Conservation (phyloP, 92 coral and sea anemone genomes). For the Diadumene lineata region DNA sequence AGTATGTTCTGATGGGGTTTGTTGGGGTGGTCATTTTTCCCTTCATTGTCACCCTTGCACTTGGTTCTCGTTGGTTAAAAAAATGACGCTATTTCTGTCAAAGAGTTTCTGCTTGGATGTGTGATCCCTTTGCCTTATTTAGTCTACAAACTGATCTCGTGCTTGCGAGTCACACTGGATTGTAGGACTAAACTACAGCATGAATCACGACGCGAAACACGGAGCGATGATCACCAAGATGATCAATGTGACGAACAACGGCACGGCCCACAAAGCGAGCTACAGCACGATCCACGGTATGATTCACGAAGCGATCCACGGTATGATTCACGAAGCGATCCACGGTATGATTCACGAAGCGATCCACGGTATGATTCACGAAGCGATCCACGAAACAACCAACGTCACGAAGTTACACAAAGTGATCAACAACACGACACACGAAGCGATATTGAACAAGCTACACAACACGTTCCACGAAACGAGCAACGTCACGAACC, state of each 20-base stretch:
- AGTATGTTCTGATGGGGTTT: constrained; percentile 45
- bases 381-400: background rate
- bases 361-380: background rate
- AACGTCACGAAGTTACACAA: background rate
- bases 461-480: no score
- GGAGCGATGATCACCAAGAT: no score
- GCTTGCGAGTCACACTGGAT: constrained; percentile 17
- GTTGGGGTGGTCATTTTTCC: constrained; percentile 60
- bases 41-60: constrained; percentile 56
- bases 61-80: constrained; percentile 73
- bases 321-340: background rate
- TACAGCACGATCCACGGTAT: background rate
- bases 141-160: constrained; percentile 27
- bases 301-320: background rate
- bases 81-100: constrained; percentile 49
- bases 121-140: constrained; percentile 70
- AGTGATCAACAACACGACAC: no score
- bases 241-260: no score
- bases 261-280: background rate
- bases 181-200: background rate
- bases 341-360: background rate
- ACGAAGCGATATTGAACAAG: no score
- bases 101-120: constrained; percentile 59
- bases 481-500: no score
- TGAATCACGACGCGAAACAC: background rate